Conservation (phyloP, 2,113 vertebrate genomes). For the Pipa parva region DNA sequence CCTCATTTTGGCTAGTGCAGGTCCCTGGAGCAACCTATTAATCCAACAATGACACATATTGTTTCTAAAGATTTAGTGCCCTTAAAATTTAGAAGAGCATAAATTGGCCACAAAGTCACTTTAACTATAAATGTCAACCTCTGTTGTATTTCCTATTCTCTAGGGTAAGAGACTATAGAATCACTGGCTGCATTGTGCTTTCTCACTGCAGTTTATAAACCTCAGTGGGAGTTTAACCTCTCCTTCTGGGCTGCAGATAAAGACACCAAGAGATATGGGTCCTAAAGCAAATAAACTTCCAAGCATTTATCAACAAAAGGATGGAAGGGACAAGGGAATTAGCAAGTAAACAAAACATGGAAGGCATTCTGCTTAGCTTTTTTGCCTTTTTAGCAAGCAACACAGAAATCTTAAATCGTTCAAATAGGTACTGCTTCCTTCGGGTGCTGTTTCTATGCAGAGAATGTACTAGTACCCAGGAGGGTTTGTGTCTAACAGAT, state of each 20-base stretch:
- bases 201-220: slow-evolving; percentile 8
- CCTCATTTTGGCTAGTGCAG: background rate
- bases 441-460: too few relatives aligned
- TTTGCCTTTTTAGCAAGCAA: too few relatives aligned
- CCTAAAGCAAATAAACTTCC: slow-evolving; percentile 18
- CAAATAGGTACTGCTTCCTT: too few relatives aligned
- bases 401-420: too few relatives aligned
- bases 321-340: too few relatives aligned
- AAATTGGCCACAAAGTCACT: background rate
- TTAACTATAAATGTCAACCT: background rate
- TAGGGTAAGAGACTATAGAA: background rate
- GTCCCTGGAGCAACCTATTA: background rate
- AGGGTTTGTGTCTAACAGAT: too few relatives aligned
- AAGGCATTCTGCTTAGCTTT: too few relatives aligned
- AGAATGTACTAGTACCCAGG: too few relatives aligned
- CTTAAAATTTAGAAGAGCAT: background rate
- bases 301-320: slow-evolving; percentile 10
- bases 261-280: slow-evolving; percentile 12
- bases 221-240: slow-evolving; percentile 20
- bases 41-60: background rate
- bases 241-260: slow-evolving; percentile 16
- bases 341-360: too few relatives aligned
- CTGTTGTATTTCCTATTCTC: background rate
- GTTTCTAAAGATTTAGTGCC: background rate
- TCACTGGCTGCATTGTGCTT: slow-evolving; percentile 7